Evolutionary conservation across 2,797 vertebrate genomes (phyloP), one percentile per base, ranked within the genome.

Genomic region (Rousettus madagascariensis): DNA sequence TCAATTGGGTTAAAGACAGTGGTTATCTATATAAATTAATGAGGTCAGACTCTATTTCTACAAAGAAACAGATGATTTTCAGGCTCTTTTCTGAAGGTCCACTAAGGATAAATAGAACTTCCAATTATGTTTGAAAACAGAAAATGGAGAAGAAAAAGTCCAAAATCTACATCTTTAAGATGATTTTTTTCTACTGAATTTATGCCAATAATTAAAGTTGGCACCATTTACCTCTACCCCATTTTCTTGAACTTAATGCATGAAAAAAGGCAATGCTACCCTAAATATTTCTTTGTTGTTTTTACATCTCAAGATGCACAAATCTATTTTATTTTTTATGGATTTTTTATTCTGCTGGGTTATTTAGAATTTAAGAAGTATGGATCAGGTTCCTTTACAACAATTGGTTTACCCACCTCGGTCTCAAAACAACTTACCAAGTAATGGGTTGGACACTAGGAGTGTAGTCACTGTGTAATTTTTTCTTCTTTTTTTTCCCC

Each of bases 381-480:
- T 53, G 9, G 36, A 66, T 51, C 12, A n/a, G 22, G 10, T 74
- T 95, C 24, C 53, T 85, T 79, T 78, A 75, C 1, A 66, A 91
- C 0, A 94, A 55, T 69, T 91, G 41, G 12, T 36, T 84, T 36
- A 75, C 3, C 49, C 5, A 80, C 8, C n/a, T 19, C 20, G 2
- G 61, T 90, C 51, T 69, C 74, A 80, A 90, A 90, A 5, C 20
- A 72, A 77, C 86, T 91, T 94, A 53, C 33, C 46, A 94, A 86
- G 77, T 93, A 86, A 90, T 49, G 41, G 28, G 11, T n/a, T 94
- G 2, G 6, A 80, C 91, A 26, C 24, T 72, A 83, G 17, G 6
- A 74, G 22, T 24, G 16, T 3, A 19, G 22, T 80, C 36, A 78
- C 17, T 84, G 2, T 75, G 36, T 68, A 77, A 86, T 51, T 72